Percentiles rank a stretch among this genome's conserved stretches.
These are phyloP conservation scores for Laupala kohalensis DNA, from an alignment of 1,140 invertebrate genomes.

Conservation along the genomic window DNA sequence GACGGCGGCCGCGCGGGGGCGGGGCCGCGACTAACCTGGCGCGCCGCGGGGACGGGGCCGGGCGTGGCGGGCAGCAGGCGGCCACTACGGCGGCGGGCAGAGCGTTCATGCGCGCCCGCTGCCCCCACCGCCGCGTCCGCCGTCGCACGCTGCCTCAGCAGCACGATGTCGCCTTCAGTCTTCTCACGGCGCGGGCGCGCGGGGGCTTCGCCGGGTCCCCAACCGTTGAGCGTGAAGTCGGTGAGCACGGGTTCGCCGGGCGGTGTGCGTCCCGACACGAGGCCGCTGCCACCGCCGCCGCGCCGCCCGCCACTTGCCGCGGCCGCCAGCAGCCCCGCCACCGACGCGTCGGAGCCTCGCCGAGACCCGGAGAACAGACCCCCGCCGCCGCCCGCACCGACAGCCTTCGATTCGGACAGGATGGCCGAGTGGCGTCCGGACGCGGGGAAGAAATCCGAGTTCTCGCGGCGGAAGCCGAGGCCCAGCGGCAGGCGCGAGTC, in stretches of 20 bases:
- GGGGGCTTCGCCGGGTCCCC: slow-evolving; percentile 4
- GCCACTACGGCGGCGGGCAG: slow-evolving; percentile 29
- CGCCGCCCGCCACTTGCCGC: neutral
- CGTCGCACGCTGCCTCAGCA: slow-evolving; percentile 33
- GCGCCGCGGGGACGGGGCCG: too few species aligned
- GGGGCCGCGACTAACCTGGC: too few species aligned
- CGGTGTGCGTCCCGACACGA: too few species aligned
- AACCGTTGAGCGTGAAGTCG: slow-evolving; percentile 37
- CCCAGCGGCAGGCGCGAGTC: slow-evolving; percentile 49
- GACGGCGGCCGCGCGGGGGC: neutral
- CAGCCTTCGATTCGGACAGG: slow-evolving; percentile 36
- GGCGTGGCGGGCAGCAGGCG: slow-evolving; percentile 27
- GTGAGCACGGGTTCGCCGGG: slow-evolving; percentile 52
- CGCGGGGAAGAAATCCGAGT: slow-evolving; percentile 63
- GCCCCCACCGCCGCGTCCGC: slow-evolving; percentile 30
- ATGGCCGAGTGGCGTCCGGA: slow-evolving; percentile 62
- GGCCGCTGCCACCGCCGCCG: slow-evolving; percentile 39
- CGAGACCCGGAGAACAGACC: neutral
- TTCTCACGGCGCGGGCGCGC: slow-evolving; percentile 32
- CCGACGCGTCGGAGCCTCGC: slow-evolving; percentile 17
- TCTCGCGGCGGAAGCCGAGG: slow-evolving; percentile 51
- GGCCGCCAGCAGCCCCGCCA: slow-evolving; percentile 14
- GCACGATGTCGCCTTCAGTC: slow-evolving; percentile 71
- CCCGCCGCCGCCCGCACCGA: neutral
- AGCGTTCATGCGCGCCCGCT: slow-evolving; percentile 24